These are phyloP conservation scores for Conopomorpha cramerella DNA, from an alignment of 1,140 invertebrate species.

Conservation along the genomic window DNA sequence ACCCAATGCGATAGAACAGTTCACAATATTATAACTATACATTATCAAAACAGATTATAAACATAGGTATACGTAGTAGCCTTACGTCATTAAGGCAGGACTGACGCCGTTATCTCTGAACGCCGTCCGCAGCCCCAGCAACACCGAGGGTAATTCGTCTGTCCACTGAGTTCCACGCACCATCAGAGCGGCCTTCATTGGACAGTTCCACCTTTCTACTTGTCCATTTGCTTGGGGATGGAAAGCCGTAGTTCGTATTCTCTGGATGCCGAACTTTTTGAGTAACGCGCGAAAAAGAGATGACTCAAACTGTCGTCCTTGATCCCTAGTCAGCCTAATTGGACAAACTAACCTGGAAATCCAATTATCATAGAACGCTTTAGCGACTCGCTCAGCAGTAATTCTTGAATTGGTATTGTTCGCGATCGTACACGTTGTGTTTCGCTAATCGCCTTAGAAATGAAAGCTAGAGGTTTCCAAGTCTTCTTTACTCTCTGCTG, in stretches of 20 bases:
- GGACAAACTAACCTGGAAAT: conserved; percentile 18
- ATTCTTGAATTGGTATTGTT: conserved; percentile 36
- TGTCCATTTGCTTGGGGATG: conserved; percentile 21
- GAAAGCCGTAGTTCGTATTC: conserved; percentile 10
- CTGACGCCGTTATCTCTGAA: conserved; percentile 10
- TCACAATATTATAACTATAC: no score
- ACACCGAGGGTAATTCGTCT: conserved; percentile 13
- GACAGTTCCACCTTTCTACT: conserved; percentile 20
- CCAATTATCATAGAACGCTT: conserved; percentile 11
- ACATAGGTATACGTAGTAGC: no score
- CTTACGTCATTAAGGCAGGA: conserved; percentile 19
- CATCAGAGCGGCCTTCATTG: conserved; percentile 17
- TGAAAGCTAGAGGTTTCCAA: no score
- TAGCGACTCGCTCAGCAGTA: conserved; percentile 15
- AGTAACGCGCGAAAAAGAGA: conserved; percentile 15
- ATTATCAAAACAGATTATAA: no score
- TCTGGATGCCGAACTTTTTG: conserved; percentile 2
- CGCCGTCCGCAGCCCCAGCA: conserved; percentile 14
- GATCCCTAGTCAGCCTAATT: conserved; percentile 17
- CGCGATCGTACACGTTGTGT: no score
- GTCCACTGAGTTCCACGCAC: neutral
- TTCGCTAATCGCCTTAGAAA: no score
- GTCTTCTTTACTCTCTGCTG: no score
- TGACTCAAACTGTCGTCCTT: conserved; percentile 29
- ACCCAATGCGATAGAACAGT: no score